Conservation (phyloP, 1,140 invertebrate genomes). For the Oscheius sp. region DNA sequence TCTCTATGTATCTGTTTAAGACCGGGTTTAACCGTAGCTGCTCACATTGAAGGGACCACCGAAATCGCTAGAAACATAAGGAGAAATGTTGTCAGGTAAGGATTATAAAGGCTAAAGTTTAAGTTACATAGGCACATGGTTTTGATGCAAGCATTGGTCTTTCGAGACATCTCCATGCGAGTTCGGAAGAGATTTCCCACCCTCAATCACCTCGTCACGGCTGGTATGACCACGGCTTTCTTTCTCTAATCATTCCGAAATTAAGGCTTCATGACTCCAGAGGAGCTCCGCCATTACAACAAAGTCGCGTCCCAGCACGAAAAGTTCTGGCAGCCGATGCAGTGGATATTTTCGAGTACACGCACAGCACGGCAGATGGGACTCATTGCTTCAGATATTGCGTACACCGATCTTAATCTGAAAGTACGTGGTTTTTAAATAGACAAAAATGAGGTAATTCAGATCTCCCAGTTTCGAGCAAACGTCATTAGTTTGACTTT, state of each 20-base stretch:
- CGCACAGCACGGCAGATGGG: slow-evolving; percentile 48
- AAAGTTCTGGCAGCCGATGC: slow-evolving; percentile 57
- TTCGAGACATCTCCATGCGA: slow-evolving; percentile 47
- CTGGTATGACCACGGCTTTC: slow-evolving; percentile 24
- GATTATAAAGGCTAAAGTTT: not conserved
- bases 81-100: slow-evolving; percentile 51
- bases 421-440: no score
- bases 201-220: slow-evolving; percentile 57
- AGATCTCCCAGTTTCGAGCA: slow-evolving; percentile 49
- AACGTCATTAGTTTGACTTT: slow-evolving; percentile 52
- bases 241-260: not conserved
- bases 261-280: slow-evolving; percentile 50
- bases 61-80: slow-evolving; percentile 50
- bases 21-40: slow-evolving; percentile 48
- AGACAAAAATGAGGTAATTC: slow-evolving; percentile 30
- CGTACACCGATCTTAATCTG: slow-evolving; percentile 43
- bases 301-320: slow-evolving; percentile 42
- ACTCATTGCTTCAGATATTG: slow-evolving; percentile 50
- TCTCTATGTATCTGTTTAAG: slow-evolving; percentile 31
- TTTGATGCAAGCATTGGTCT: slow-evolving; percentile 26
- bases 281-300: slow-evolving; percentile 53
- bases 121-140: not conserved
- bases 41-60: slow-evolving; percentile 44
- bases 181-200: slow-evolving; percentile 57
- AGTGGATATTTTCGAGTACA: slow-evolving; percentile 54